Percentiles rank a stretch among this genome's conserved stretches.
phyloP scores from a whole-genome alignment of 2,888 invertebrate species.

The Lathronympha strigana region DNA sequence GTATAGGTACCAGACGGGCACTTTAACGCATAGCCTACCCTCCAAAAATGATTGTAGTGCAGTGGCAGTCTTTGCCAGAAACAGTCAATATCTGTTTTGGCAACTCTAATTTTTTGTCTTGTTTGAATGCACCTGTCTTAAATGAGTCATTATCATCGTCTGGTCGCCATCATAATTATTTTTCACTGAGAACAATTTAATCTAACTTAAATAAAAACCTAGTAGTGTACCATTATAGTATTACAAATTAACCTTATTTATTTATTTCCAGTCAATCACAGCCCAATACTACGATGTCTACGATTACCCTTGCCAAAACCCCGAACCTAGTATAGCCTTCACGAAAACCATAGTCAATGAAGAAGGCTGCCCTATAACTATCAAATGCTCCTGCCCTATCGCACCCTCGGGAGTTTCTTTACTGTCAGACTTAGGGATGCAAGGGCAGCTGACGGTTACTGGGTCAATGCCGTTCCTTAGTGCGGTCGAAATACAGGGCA shows the following conservation, averaged over 20 bases:
- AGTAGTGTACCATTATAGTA: not conserved
- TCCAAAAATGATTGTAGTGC: too few species aligned
- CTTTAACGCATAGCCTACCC: too few species aligned
- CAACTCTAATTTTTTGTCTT: not conserved
- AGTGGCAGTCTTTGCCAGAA: too few species aligned
- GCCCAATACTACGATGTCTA: constrained; percentile 17
- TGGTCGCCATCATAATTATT: too few species aligned
- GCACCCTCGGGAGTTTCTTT: constrained; percentile 30
- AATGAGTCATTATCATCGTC: too few species aligned
- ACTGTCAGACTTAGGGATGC: constrained; percentile 34
- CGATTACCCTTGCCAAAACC: not conserved
- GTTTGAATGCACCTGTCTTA: not conserved
- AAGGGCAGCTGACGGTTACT: constrained; percentile 27
- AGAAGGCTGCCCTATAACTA: constrained; percentile 25
- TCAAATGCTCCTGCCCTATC: constrained; percentile 32
- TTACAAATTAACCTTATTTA: not conserved
- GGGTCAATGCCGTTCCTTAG: constrained; percentile 54
- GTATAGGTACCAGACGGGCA: too few species aligned
- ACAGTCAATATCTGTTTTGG: too few species aligned
- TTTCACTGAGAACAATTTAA: too few species aligned
- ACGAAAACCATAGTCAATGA: constrained; percentile 2
- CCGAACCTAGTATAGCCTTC: not conserved
- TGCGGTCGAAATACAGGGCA: constrained; percentile 55
- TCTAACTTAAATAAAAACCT: too few species aligned
- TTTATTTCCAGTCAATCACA: constrained; percentile 21